Base-by-base conservation (phyloP, 2,797 vertebrate species). In the Ctenosaura bakeri region DNA sequence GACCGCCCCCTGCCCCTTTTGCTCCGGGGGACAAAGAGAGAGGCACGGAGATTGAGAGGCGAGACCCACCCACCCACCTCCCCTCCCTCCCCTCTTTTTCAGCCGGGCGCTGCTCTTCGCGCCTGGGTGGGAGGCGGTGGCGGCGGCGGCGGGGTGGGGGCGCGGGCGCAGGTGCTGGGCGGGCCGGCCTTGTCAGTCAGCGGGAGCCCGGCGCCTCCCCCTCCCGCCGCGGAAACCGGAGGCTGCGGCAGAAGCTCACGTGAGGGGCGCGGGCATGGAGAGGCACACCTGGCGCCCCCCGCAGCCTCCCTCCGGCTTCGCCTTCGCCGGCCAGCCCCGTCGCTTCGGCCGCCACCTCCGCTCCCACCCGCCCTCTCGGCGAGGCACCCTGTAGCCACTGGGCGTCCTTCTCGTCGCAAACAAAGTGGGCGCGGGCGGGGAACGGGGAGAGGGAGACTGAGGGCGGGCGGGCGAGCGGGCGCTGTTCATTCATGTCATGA, bases 121-220 rank as follows among this genome's bases (percentile, higher is more conserved):
- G 46, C 18, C 66, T 7, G 46, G n/a, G 50, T 86, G 84, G 83
- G 66, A 29, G 26, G 42, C 9, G 29, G 42, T 2, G 35, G 62
- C 26, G 24, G 59, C 35, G 38, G 42, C 42, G 42, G 42, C 42
- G 42, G 42, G 4, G 42, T 2, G 42, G 5, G 81, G 0, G 1
- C 22, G 22, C 20, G 4, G 26, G 52, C 62, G 74, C 91, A 89
- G 91, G 91, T 88, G 93, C 42, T 56, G 32, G 2, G 83, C 1
- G 42, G 14, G 2, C 22, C 10, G 6, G 7, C 62, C 24, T 66
- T 0, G 35, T 46, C 54, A 38, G 35, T 46, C 91, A 46, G 50
- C 42, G 1, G 64, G 74, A 64, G 62, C 80, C 81, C 38, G 88
- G 29, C 12, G 35, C 62, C 42, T 74, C 6, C 83, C 24, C 14